These are phyloP conservation scores for Pecten maximus DNA, from an alignment of 2,888 invertebrate genomes.

Conservation along the genomic window DNA sequence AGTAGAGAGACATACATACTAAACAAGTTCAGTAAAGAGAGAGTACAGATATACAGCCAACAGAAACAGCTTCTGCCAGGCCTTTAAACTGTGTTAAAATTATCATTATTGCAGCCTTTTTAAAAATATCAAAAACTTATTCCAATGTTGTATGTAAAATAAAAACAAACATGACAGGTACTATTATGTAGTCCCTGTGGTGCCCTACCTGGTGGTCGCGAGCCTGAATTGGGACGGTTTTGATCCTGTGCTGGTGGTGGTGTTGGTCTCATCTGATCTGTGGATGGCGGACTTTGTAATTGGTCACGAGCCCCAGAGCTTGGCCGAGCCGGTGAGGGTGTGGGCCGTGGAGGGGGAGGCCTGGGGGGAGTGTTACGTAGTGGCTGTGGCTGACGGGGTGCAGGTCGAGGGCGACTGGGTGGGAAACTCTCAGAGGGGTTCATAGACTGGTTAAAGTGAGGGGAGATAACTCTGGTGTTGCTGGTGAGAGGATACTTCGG, in stretches of 20 bases:
- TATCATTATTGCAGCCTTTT: too few species aligned
- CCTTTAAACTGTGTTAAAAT: too few species aligned
- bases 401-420: conserved; percentile 62
- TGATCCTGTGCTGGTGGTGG: conserved; percentile 58
- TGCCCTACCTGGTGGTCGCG: conserved; percentile 69
- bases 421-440: conserved; percentile 61
- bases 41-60: too few species aligned
- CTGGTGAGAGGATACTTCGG: conserved; percentile 53
- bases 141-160: too few species aligned
- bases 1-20: too few species aligned
- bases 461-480: conserved; percentile 52
- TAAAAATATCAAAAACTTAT: too few species aligned
- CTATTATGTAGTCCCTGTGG: too few species aligned
- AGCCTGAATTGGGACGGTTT: conserved; percentile 69
- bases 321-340: conserved; percentile 65
- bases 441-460: conserved; percentile 50
- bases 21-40: too few species aligned
- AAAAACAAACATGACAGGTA: too few species aligned
- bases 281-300: conserved; percentile 53
- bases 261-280: conserved; percentile 57
- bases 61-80: too few species aligned
- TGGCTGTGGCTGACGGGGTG: conserved; percentile 55
- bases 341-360: conserved; percentile 66
- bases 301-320: conserved; percentile 62
- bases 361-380: conserved; percentile 58